phyloP scores from a whole-genome alignment of 2,888 invertebrate species.

The Lymantria dispar region DNA sequence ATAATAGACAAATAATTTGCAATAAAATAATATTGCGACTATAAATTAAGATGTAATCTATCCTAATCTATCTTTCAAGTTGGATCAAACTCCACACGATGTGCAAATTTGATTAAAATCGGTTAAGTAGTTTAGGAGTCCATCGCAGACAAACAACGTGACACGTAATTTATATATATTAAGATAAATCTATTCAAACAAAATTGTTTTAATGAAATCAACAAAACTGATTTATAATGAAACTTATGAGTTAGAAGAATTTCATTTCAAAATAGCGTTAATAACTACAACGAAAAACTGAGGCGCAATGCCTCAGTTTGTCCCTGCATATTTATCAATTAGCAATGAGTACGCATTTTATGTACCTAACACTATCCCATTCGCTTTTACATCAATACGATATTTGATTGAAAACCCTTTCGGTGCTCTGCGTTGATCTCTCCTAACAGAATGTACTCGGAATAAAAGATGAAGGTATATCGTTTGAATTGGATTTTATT shows the following conservation, averaged over 20 bases:
- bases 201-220: conserved; percentile 27
- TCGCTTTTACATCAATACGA: conserved; percentile 46
- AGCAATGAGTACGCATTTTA: conserved; percentile 42
- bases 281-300: no score
- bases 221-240: conserved; percentile 40
- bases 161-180: no score
- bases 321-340: conserved; percentile 71
- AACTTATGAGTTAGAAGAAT: conserved; percentile 71
- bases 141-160: no score
- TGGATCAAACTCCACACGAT: no score
- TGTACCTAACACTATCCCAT: conserved; percentile 26
- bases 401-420: conserved; percentile 53
- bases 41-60: no score
- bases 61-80: no score
- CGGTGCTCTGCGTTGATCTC: conserved; percentile 27
- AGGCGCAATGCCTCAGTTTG: no score
- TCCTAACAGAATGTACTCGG: conserved; percentile 23
- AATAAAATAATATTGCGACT: no score
- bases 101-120: no score
- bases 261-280: conserved; percentile 71
- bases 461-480: conserved; percentile 33
- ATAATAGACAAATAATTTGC: no score
- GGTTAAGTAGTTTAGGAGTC: no score
- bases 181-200: no score
- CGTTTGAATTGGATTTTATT: conserved; percentile 38